Evolutionary conservation across 2,113 vertebrate species (phyloP), one percentile per base, ranked within the genome.

Genomic region (Rhynchopsitta pachyrhyncha): DNA sequence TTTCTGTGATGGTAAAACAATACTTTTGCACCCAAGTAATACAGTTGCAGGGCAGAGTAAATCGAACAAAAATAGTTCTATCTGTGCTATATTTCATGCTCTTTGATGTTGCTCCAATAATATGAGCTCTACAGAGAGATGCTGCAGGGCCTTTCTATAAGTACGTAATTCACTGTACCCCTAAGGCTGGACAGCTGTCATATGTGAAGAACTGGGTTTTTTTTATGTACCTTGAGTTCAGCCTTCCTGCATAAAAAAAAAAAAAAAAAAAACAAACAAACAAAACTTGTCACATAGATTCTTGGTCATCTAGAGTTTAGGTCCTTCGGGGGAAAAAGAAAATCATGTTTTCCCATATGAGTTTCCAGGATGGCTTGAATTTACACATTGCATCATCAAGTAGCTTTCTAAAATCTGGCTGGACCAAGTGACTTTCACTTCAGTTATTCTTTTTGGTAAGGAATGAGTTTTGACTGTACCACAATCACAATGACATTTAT

Each of bases 331-430:
- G 4, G 2, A 5, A 25, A 39, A 29, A 28, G 13, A 20, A 37
- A 28, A 63, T 13, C 0, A 10, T 19, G 1, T 28, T 74, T 53
- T 27, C 28, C 15, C 22, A 63, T 7, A 33, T 2, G 17, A 1
- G 8, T 76, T 93, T 90, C 14, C 17, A 41, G 7, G 24, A 79
- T 22, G 4, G 3, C 11, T 73, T 74, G 29, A 74, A 57, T 5
- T 3, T 75, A 11, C 3, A 18, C 2, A 3, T 64, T 69, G 53
- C 19, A 53, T 7, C 27, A 83, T 41, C 59, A 59, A 52, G 8
- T 23, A 42, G 14, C 28, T 57, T 74, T 62, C 31, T 74, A 44
- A 77, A 83, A 74, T 33, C 37, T 74, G 17, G 12, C 57, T 8
- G 1, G 3, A 73, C 3, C 2, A 47, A 76, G 52, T 44, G 3